These are phyloP conservation scores for Mystacides longicornis DNA, from an alignment of 2,888 invertebrate genomes.

Conservation along the genomic window DNA sequence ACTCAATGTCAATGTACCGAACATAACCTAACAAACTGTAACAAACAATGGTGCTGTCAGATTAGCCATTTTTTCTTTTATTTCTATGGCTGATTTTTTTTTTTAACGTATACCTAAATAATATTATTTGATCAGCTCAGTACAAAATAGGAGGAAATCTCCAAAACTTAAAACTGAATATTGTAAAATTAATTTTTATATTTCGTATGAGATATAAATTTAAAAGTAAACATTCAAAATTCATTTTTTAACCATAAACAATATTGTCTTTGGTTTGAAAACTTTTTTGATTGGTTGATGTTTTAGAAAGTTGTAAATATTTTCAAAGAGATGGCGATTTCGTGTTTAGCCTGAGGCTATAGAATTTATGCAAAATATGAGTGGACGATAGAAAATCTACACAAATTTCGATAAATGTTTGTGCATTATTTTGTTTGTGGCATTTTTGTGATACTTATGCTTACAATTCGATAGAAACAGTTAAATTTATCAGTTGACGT, in stretches of 20 bases:
- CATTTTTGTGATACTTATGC: background rate
- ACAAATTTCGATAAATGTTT: background rate
- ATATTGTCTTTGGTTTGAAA: constrained; percentile 10
- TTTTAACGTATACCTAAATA: no score
- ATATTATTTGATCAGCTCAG: no score
- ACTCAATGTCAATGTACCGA: no score
- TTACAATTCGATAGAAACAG: background rate
- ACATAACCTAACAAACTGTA: no score
- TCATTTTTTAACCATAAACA: background rate
- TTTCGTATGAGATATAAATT: no score
- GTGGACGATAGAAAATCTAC: background rate
- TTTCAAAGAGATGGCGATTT: constrained; percentile 24
- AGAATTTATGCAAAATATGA: constrained; percentile 18
- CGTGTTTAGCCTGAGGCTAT: constrained; percentile 17
- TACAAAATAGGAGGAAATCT: no score
- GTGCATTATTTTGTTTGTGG: background rate
- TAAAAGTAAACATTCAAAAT: no score
- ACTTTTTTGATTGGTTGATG: constrained; percentile 19
- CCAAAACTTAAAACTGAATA: no score
- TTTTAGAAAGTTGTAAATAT: constrained; percentile 25
- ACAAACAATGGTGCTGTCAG: no score
- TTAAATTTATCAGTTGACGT: constrained; percentile 20
- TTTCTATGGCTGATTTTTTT: no score
- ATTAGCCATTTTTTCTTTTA: no score
- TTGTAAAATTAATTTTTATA: no score